Evolutionary conservation across 2,888 invertebrate genomes (phyloP), one percentile per base, ranked within the genome.

Genomic region (Glomeris marginata): DNA sequence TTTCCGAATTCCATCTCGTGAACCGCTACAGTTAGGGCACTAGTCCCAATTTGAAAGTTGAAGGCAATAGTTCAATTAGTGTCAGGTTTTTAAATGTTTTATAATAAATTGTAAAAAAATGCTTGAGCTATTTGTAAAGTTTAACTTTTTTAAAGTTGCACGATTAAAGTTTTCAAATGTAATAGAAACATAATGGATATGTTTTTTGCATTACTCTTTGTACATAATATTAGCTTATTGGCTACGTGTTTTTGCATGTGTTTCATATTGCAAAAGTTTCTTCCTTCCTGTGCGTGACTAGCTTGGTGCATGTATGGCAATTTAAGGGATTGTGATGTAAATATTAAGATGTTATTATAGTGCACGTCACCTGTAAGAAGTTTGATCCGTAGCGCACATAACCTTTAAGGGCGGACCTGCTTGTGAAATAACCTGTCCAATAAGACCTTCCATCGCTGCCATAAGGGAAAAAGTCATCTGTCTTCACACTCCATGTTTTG

Each of bases 381-480:
- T 43, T 49, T 21, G 42, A 49, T n/a, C 43, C 40, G 18, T 35
- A 28, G 40, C 44, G 42, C 5, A 28, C 33, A 10, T 42, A 44
- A 18, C 49, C 43, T 44, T 52, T 52, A 10, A 82, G 70, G 0
- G 84, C 80, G 0, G 87, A 86, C 8, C 86, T 72, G 0, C 87
- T 87, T 0, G 83, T 81, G 58, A 60, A 61, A 59, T 71, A 75
- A n/a, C 74, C 74, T 1, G 73, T 72, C 74, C 74, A 75, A 59
- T 68, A 73, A 22, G 64, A 61, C 56, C 72, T 67, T 2, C 60
- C 60, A 15, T 59, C 58, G 46, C 63, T 63, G 10, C 71, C 72
- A 62, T 61, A 68, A 11, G 69, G 69, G 55, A 69, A 64, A 53
- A 67, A 67, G 54, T 68, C 68, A 52, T 66, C 67, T 16, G 52